These are phyloP conservation scores for Ictalurus punctatus DNA, from an alignment of 2,113 vertebrate genomes.

Conservation along the genomic window DNA sequence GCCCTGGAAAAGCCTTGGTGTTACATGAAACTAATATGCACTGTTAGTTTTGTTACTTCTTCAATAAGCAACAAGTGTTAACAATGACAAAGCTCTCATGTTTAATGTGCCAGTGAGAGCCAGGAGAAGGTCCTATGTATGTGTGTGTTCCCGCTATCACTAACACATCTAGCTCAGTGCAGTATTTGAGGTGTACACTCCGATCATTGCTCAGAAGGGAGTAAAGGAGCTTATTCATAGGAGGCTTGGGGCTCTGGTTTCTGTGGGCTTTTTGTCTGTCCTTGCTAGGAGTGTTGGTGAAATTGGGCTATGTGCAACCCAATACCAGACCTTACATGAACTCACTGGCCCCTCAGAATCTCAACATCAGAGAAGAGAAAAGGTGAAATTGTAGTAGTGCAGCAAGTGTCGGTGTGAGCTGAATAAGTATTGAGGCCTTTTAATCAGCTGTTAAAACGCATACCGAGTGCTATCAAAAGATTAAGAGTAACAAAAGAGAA, in stretches of 20 bases:
- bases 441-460: constrained; percentile 4
- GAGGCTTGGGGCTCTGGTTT: constrained; percentile 67
- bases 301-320: constrained; percentile 73
- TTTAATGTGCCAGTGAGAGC: constrained; percentile 45
- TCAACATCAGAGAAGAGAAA: constrained; percentile 47
- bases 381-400: constrained; percentile 30
- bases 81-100: constrained; percentile 58
- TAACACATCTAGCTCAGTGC: constrained; percentile 62
- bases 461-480: neutral
- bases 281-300: constrained; percentile 64
- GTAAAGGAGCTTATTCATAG: constrained; percentile 73
- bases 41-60: constrained; percentile 26
- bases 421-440: constrained; percentile 7
- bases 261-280: constrained; percentile 71
- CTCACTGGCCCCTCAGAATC: constrained; percentile 56
- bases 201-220: constrained; percentile 50
- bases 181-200: constrained; percentile 69
- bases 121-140: constrained; percentile 52
- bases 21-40: constrained; percentile 56
- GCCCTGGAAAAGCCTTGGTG: constrained; percentile 53
- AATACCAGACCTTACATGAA: constrained; percentile 66
- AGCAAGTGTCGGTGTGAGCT: constrained; percentile 13
- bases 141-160: constrained; percentile 61
- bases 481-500: constrained; percentile 2
- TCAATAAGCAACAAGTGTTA: constrained; percentile 55